A percentile compares a stretch with the other conserved stretches of the same genome.
Evolutionary conservation across 2,797 vertebrate genomes (phyloP).

Genomic region (Crossoptilon crossoptilon): DNA sequence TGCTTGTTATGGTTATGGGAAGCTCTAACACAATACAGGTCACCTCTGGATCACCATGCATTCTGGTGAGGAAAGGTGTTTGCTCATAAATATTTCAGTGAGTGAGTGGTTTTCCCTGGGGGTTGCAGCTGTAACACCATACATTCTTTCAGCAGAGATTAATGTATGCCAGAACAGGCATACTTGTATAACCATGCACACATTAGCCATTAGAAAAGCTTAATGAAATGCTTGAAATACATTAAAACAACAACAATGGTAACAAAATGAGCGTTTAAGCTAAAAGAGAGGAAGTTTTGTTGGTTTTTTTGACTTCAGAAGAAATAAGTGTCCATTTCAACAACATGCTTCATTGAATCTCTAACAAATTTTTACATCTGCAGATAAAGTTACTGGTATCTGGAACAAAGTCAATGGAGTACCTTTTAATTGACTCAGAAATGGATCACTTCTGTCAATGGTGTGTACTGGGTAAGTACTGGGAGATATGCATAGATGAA

Average conservation of each 20-base stretch:
- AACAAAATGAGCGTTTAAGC: background rate
- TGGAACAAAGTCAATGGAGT: constrained; percentile 81
- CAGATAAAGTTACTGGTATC: constrained; percentile 91
- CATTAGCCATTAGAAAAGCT: background rate
- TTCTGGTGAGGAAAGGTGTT: constrained; percentile 21
- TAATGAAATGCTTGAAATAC: background rate
- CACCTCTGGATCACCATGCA: background rate
- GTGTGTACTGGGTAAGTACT: constrained; percentile 55
- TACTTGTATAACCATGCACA: background rate
- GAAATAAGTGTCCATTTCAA: background rate
- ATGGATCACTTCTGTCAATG: constrained; percentile 78
- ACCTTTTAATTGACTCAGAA: constrained; percentile 79
- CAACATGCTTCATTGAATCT: background rate
- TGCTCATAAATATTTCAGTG: constrained; percentile 28
- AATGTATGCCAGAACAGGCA: background rate
- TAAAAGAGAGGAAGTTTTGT: background rate
- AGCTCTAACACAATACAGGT: background rate
- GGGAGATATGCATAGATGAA: rapidly evolving
- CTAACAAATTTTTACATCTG: background rate
- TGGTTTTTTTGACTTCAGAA: background rate
- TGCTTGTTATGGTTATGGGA: background rate
- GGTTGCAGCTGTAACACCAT: background rate
- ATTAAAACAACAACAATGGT: background rate
- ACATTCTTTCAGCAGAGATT: background rate
- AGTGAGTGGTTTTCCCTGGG: background rate